A percentile compares a stretch with the other conserved stretches of the same genome.
phyloP scores from a whole-genome alignment of 2,888 invertebrate species.

The Branchinecta sandiegonensis region DNA sequence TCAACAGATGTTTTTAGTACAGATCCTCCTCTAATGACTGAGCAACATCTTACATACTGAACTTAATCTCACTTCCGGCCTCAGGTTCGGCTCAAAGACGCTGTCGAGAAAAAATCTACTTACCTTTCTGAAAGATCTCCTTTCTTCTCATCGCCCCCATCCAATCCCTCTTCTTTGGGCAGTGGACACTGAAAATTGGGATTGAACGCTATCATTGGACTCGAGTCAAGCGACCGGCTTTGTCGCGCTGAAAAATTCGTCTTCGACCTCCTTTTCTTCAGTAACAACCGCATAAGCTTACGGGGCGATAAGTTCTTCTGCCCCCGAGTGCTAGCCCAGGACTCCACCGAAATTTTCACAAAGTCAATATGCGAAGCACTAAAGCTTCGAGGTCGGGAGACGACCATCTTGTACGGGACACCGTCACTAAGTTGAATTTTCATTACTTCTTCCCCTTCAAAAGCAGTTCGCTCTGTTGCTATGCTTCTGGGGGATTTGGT shows the following conservation, averaged over 20 bases:
- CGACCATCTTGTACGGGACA: neutral
- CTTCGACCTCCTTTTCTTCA: neutral
- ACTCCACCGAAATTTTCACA: slow-evolving; percentile 8
- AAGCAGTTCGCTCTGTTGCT: neutral
- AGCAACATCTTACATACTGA: too few species aligned
- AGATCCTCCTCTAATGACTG: too few species aligned
- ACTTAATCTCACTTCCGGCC: too few species aligned
- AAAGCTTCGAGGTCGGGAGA: neutral
- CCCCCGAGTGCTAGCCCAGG: neutral
- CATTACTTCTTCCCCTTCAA: neutral
- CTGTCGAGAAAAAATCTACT: neutral
- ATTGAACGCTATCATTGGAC: slow-evolving; percentile 32
- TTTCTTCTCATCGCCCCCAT: slow-evolving; percentile 6
- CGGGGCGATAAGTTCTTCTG: slow-evolving; percentile 5
- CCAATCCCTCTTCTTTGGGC: neutral
- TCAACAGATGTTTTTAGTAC: too few species aligned
- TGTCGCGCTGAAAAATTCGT: slow-evolving; percentile 41
- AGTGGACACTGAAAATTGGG: neutral
- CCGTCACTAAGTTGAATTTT: slow-evolving; percentile 6
- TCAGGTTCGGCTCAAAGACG: too few species aligned
- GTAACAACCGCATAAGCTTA: neutral
- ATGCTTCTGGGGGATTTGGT: too few species aligned
- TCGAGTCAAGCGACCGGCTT: slow-evolving; percentile 69
- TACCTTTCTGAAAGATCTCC: neutral
- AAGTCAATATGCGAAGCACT: slow-evolving; percentile 6